Percentiles rank a stretch among this genome's conserved stretches.
These are phyloP conservation scores for Ceyx erithaca DNA, from an alignment of 2,797 vertebrate species.

Conservation along the genomic window DNA sequence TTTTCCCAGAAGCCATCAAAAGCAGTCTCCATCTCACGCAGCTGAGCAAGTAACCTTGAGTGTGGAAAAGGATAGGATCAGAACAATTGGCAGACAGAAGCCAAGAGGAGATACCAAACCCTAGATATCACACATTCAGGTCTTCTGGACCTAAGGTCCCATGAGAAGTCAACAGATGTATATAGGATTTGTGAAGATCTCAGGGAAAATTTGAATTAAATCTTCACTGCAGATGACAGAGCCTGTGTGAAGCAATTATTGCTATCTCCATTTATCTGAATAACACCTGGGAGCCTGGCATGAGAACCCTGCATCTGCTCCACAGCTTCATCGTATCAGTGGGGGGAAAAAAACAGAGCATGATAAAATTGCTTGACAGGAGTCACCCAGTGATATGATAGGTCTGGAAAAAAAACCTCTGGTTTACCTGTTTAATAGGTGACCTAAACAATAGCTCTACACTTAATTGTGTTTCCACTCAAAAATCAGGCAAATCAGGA, in stretches of 20 bases:
- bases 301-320: not conserved
- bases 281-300: not conserved
- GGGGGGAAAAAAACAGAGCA: not conserved
- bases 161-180: not conserved
- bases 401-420: not conserved
- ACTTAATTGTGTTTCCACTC: not conserved
- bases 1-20: slow-evolving; percentile 99
- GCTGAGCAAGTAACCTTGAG: slow-evolving; percentile 90
- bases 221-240: not conserved
- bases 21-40: slow-evolving; percentile 94
- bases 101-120: not conserved
- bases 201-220: not conserved
- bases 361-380: not conserved
- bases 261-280: not conserved
- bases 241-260: not conserved
- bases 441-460: not conserved
- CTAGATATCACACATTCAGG: not conserved
- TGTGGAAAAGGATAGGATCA: not conserved
- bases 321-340: not conserved
- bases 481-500: not conserved
- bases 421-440: not conserved
- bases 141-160: not conserved
- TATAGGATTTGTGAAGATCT: not conserved
- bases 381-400: not conserved
- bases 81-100: not conserved